These are phyloP conservation scores for Enteromius treurensis DNA, from an alignment of 2,797 vertebrate genomes.

Conservation along the genomic window DNA sequence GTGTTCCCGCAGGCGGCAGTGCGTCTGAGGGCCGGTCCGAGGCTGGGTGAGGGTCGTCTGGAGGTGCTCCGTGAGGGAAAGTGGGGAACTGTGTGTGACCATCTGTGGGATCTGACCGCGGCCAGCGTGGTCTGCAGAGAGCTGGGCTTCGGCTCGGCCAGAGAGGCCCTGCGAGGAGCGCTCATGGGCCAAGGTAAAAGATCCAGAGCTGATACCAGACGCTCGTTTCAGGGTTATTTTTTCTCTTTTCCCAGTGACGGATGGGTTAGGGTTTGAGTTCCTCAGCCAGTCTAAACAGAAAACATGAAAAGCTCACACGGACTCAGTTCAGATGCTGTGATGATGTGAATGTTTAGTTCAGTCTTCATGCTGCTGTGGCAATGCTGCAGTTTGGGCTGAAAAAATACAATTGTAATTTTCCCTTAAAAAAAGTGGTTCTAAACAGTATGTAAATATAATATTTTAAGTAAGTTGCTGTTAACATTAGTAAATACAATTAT, in stretches of 20 bases:
- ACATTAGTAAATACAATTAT: no score
- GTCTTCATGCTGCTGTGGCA: neutral
- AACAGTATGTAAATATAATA: no score
- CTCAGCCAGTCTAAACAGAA: slow-evolving; percentile 56
- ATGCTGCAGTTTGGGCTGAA: neutral
- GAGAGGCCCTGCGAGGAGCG: slow-evolving; percentile 85
- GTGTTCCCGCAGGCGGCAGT: slow-evolving; percentile 72
- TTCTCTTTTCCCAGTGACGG: neutral
- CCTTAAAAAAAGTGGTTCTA: neutral
- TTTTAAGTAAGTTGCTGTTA: no score
- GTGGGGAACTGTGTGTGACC: slow-evolving; percentile 93
- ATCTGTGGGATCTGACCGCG: slow-evolving; percentile 86
- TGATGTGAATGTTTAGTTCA: neutral
- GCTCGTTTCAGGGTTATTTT: neutral
- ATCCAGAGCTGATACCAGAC: neutral
- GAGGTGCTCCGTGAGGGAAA: slow-evolving; percentile 89
- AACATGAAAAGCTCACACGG: neutral
- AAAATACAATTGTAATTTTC: neutral
- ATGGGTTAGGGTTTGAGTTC: neutral
- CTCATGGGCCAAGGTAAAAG: slow-evolving; percentile 76
- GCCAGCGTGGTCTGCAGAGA: slow-evolving; percentile 94
- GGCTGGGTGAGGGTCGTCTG: slow-evolving; percentile 89
- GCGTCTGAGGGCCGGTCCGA: slow-evolving; percentile 88
- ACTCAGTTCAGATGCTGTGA: neutral
- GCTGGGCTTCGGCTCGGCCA: slow-evolving; percentile 90